Base-by-base conservation (phyloP, 2,888 invertebrate genomes). In the Ormyrus nitidulus region DNA sequence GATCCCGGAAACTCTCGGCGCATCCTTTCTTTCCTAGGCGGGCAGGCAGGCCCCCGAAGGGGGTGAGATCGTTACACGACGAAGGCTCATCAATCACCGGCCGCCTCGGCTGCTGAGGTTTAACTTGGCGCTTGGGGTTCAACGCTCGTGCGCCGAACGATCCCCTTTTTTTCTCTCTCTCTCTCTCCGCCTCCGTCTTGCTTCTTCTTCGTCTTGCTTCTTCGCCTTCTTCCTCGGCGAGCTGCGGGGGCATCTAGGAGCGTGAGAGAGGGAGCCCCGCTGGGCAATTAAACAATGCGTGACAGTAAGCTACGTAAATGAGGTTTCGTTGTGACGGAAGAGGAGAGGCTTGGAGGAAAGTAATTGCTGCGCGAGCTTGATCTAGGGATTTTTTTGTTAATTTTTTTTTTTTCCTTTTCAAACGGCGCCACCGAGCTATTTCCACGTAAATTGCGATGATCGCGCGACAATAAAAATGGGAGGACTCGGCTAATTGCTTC, bases 81-180 rank as follows among this genome's bases (percentile, higher is more conserved):
- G 81, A 84, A 85, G 84, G 85, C 83, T 86, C 86, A 87, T 87
- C 86, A 85, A 86, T 87, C 86, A 86, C 86, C 83, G 81, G 54
- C 69, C n/a, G 53, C 59, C 8, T 11, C 48, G 5, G 62, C 66
- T 8, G 65, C 73, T 66, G 61, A 75, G 81, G 66, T 64, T 81
- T 70, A 74, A 74, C 77, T 77, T 49, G 34, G 79, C 68, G n/a
- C 61, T n/a, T n/a, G 49, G 51, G 68, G 70, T 78, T 71, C 70
- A 81, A 78, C 71, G 75, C 68, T 70, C 71, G 59, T 54, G 53
- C 49, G n/a, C 71, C 19, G 80, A 51, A 70, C 61, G 59, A 73
- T 69, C 68, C n/a, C 49, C 68, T 59, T 53, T 61, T 71, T 77
- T 70, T 61, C 59, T 13, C 5, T 54, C 46, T 6, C 34, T 6